Conservation (phyloP, 2,888 invertebrate species). For the Papilio elwesi region DNA sequence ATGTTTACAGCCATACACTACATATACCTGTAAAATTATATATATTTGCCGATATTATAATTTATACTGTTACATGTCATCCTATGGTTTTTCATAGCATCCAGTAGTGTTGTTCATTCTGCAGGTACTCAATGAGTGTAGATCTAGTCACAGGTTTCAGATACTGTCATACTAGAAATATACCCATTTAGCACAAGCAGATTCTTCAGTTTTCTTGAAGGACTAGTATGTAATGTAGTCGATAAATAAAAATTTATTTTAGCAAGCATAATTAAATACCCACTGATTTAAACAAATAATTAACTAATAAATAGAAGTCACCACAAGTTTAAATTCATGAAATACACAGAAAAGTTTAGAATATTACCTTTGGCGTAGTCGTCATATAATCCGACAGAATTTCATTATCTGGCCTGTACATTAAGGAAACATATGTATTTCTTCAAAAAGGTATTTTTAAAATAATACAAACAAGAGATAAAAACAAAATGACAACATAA, state of each 20-base stretch:
- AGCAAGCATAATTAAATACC: background rate
- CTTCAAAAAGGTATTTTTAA: slow-evolving; percentile 30
- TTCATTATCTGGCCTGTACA: slow-evolving; percentile 73
- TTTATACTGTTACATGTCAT: background rate
- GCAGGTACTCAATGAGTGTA: slow-evolving; percentile 91
- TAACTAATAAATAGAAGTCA: background rate
- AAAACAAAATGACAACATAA: slow-evolving; percentile 37
- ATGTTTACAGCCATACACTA: too few species aligned
- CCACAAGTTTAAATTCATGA: slow-evolving; percentile 12
- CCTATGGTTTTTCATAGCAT: slow-evolving; percentile 16
- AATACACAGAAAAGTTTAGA: slow-evolving; percentile 1
- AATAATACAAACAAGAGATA: slow-evolving; percentile 34
- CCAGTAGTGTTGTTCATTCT: slow-evolving; percentile 50
- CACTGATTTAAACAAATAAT: background rate
- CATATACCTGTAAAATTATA: too few species aligned
- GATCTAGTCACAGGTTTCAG: slow-evolving; percentile 91
- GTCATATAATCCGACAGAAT: slow-evolving; percentile 75
- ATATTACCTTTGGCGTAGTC: slow-evolving; percentile 69
- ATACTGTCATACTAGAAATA: slow-evolving; percentile 88
- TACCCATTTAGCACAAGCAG: slow-evolving; percentile 85
- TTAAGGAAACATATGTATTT: slow-evolving; percentile 56
- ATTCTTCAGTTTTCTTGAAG: slow-evolving; percentile 28
- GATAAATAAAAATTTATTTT: too few species aligned
- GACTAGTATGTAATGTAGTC: background rate
- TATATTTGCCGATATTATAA: too few species aligned